Evolutionary conservation across 1,140 invertebrate species (phyloP), one percentile per base, ranked within the genome.

Genomic region (Drosophila trapezifrons): DNA sequence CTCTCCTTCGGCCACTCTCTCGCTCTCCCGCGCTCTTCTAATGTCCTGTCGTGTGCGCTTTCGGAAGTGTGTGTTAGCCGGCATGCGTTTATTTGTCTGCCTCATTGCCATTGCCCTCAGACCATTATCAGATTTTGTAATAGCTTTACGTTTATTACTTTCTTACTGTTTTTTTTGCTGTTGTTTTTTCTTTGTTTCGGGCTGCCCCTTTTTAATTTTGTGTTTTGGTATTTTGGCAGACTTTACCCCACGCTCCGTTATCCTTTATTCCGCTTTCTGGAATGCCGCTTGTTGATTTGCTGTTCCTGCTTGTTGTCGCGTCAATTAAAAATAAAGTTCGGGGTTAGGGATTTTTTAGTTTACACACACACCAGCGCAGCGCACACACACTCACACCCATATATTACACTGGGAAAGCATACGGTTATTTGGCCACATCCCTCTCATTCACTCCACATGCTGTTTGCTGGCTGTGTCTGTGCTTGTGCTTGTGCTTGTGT

Each of bases 111-210:
- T 85, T 82, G 74, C 65, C 69, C 65, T 35, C 65, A 76, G 80
- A 89, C 85, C 75, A 89, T 89, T 89, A 89, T 89, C 84, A 89
- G 84, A 89, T 89, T 89, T 90, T 78, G 84, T 90, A 89, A 89
- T 89, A 90, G 85, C 85, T 90, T 90, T 90, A 85, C 85, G 85
- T 89, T 89, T 89, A 89, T 89, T 89, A 89, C 85, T 89, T 90
- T 89, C 83, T 89, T 89, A 63, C 74, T 56, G 66, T 87, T 59
- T 80, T 77, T 69, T 84, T 85, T 80, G 9, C 66, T 69, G 17
- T 6, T 32, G 29, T 3, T 32, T 8, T 32, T 32, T 3, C 10
- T 8, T 32, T 32, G 27, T 18, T 51, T 57, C 77, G 77, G 73
- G 71, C 70, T 75, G 80, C 70, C 70, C 72, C 78, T 81, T 62